A percentile compares a stretch with the other conserved stretches of the same genome.
Evolutionary conservation across 2,113 vertebrate genomes (phyloP).

Genomic region (Spermophilus dauricus): DNA sequence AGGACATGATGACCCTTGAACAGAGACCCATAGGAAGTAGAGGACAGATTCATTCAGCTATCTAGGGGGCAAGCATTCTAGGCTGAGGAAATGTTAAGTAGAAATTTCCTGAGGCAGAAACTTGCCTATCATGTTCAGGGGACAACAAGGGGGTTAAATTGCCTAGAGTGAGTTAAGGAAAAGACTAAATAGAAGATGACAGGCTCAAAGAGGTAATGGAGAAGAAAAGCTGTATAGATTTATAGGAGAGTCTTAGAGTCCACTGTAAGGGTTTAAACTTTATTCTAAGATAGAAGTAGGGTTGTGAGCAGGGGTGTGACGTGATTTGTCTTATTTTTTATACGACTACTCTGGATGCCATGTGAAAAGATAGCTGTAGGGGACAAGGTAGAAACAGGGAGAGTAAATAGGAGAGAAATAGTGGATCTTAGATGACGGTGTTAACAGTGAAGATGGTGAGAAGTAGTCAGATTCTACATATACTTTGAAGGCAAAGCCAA

Average conservation of each 20-base stretch:
- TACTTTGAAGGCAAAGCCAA: not conserved
- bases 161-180: not conserved
- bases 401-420: not conserved
- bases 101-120: not conserved
- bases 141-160: not conserved
- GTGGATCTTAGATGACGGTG: not conserved
- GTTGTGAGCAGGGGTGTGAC: not conserved
- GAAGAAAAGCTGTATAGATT: not conserved
- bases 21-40: not conserved
- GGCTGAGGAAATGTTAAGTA: not conserved
- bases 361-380: not conserved
- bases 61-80: not conserved
- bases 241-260: not conserved
- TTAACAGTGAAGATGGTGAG: not conserved
- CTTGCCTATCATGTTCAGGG: not conserved
- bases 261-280: not conserved
- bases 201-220: not conserved
- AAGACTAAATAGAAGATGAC: not conserved
- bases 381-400: not conserved
- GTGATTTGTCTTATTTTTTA: constrained; percentile 36
- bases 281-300: not conserved
- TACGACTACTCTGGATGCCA: not conserved
- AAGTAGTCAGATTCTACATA: constrained; percentile 5
- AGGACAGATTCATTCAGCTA: not conserved
- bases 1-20: constrained; percentile 17